Base-by-base conservation (phyloP, 2,797 vertebrate species). In the Halcyon smyrnensis region DNA sequence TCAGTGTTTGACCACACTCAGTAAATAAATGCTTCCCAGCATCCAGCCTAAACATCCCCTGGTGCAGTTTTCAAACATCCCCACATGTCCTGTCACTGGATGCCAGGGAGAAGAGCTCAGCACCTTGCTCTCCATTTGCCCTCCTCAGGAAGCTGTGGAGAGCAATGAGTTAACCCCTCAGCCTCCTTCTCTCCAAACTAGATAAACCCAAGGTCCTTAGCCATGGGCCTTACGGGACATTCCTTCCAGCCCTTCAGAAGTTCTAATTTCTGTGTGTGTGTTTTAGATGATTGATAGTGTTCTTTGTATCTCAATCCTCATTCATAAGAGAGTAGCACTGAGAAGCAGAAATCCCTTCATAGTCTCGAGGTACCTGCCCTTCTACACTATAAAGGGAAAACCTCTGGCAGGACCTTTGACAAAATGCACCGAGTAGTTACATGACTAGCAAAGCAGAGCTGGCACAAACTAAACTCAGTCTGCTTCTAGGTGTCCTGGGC, bases 401-500 rank as follows among this genome's bases (percentile, higher is more conserved):
- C 8, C 64, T 80, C 24, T 18, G 14, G 12, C 27, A 63, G 51
- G 24, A 54, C 15, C 32, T 83, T 64, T 57, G 45, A 15, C 56
- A 71, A 75, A 86, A 73, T 2, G 7, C 24, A 51, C 16, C 1
- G 3, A 59, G 21, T 30, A 79, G 36, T 48, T 18, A 36, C 2
- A 51, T 4, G 71, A 87, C 51, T 15, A 87, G 67, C 6, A 84
- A 76, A 94, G 75, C 45, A 84, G 16, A 76, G 54, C 39, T 85
- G 28, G 63, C 59, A 93, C 41, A 64, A 88, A 50, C 25, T 59
- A n/a, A 95, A 86, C 28, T 78, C 48, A 62, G 9, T 70, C 57
- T 81, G 18, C 34, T 86, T 50, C 76, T 75, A 69, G 34, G 82
- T 75, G 41, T 53, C 65, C 50, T 32, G 24, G 19, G 37, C 17